A percentile compares a stretch with the other conserved stretches of the same genome.
These are phyloP conservation scores for Apocrypta bakeri DNA, from an alignment of 1,140 invertebrate genomes.

Conservation along the genomic window DNA sequence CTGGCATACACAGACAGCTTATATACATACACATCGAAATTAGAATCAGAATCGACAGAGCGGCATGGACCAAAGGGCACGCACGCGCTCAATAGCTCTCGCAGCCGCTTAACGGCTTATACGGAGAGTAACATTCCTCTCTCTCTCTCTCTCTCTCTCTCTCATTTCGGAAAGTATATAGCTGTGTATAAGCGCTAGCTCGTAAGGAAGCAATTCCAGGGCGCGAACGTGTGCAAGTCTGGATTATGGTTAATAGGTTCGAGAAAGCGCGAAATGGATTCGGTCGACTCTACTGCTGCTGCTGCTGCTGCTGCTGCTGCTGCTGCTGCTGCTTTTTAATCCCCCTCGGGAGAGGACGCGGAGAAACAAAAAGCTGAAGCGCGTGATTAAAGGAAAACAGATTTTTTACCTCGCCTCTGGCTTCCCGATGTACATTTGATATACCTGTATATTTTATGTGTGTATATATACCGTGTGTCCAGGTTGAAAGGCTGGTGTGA, in stretches of 20 bases:
- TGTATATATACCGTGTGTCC: no score
- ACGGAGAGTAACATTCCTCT: not conserved
- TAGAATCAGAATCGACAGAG: slow-evolving; percentile 17
- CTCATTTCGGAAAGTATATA: not conserved
- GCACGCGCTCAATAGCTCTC: not conserved
- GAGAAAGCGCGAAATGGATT: slow-evolving; percentile 3
- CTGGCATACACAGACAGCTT: no score
- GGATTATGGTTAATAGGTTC: slow-evolving; percentile 22
- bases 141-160: not conserved
- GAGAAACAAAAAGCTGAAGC: not conserved
- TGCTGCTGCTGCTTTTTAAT: not conserved
- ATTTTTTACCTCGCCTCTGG: not conserved
- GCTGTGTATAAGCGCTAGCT: not conserved
- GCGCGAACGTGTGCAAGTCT: not conserved
- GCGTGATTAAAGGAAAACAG: slow-evolving; percentile 33
- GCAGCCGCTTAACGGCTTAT: slow-evolving; percentile 17
- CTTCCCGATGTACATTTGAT: not conserved
- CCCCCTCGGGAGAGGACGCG: not conserved
- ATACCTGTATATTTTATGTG: no score
- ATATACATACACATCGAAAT: not conserved
- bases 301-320: not conserved
- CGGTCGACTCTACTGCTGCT: not conserved
- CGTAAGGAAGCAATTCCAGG: slow-evolving; percentile 27
- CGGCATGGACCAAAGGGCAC: not conserved
- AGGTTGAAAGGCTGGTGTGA: no score